These are phyloP conservation scores for Syngnathoides biaculeatus DNA, from an alignment of 2,113 vertebrate genomes.

Conservation along the genomic window DNA sequence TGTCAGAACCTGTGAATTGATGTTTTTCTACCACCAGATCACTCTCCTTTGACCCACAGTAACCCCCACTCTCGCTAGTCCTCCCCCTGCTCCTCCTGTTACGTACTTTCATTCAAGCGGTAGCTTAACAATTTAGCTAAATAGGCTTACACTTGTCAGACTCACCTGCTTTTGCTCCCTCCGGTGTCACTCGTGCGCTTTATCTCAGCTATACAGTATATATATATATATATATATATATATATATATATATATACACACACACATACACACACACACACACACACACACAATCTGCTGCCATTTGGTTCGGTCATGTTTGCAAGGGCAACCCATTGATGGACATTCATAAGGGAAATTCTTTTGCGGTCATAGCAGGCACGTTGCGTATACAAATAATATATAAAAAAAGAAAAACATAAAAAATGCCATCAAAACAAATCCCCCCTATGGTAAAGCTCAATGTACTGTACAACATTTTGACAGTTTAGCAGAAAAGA, in stretches of 20 bases:
- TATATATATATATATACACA: too few relatives aligned
- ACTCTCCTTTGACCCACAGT: slow-evolving; percentile 30
- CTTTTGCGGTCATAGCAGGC: too few relatives aligned
- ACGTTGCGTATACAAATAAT: too few relatives aligned
- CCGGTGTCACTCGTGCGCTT: slow-evolving; percentile 23
- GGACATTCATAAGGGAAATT: too few relatives aligned
- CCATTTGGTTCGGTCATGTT: slow-evolving; percentile 12
- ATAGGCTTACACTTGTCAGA: slow-evolving; percentile 58
- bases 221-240: too few relatives aligned
- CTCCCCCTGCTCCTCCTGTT: slow-evolving; percentile 19
- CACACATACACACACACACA: too few relatives aligned
- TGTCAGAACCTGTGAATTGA: not conserved
- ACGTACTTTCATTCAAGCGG: slow-evolving; percentile 52
- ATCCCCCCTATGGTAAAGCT: too few relatives aligned
- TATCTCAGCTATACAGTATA: slow-evolving; percentile 39
- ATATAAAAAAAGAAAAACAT: too few relatives aligned
- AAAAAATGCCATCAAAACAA: too few relatives aligned
- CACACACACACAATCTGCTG: too few relatives aligned
- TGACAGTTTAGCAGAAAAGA: not conserved
- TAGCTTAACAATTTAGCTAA: slow-evolving; percentile 63
- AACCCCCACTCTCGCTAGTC: slow-evolving; percentile 10
- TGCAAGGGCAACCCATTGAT: too few relatives aligned
- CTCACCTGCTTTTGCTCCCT: slow-evolving; percentile 48
- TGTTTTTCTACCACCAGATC: slow-evolving; percentile 31
- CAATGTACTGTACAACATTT: too few relatives aligned